A percentile compares a stretch with the other conserved stretches of the same genome.
Evolutionary conservation across 2,888 invertebrate genomes (phyloP).

Genomic region (Agapostemon virescens): DNA sequence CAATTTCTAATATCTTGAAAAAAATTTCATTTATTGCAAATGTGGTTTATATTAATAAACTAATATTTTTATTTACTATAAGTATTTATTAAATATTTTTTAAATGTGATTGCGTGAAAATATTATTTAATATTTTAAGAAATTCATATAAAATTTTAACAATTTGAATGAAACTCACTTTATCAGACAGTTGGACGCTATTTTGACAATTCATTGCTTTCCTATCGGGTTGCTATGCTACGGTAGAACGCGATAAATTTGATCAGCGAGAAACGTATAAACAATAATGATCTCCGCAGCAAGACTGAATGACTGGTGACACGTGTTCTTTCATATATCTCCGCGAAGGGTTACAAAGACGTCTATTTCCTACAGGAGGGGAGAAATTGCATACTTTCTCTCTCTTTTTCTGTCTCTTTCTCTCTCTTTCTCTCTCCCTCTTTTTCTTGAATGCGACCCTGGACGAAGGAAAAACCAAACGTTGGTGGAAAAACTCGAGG

Average conservation of each 20-base stretch:
- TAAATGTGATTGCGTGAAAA: no score
- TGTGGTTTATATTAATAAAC: neutral
- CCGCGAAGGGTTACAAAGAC: slow-evolving; percentile 25
- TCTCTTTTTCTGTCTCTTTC: neutral
- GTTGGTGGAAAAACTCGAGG: slow-evolving; percentile 47
- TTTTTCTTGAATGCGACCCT: slow-evolving; percentile 30
- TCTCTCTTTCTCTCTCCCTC: neutral
- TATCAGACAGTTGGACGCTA: neutral
- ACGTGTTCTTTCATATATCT: slow-evolving; percentile 51
- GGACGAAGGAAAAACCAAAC: slow-evolving; percentile 36
- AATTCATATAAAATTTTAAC: neutral
- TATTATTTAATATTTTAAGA: no score
- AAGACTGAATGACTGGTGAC: slow-evolving; percentile 32
- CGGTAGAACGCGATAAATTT: neutral
- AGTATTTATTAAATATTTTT: no score
- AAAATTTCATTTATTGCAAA: neutral
- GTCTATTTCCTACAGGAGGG: slow-evolving; percentile 31
- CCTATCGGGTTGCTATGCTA: neutral
- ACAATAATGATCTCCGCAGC: slow-evolving; percentile 15
- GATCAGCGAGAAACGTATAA: slow-evolving; percentile 7
- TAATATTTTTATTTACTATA: no score
- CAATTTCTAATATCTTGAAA: neutral
- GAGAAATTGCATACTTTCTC: slow-evolving; percentile 40
- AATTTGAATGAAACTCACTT: slow-evolving; percentile 17
- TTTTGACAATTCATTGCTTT: slow-evolving; percentile 5